A percentile compares a stretch with the other conserved stretches of the same genome.
phyloP scores from a whole-genome alignment of 1,140 invertebrate genomes.

The Drosophila elegans region DNA sequence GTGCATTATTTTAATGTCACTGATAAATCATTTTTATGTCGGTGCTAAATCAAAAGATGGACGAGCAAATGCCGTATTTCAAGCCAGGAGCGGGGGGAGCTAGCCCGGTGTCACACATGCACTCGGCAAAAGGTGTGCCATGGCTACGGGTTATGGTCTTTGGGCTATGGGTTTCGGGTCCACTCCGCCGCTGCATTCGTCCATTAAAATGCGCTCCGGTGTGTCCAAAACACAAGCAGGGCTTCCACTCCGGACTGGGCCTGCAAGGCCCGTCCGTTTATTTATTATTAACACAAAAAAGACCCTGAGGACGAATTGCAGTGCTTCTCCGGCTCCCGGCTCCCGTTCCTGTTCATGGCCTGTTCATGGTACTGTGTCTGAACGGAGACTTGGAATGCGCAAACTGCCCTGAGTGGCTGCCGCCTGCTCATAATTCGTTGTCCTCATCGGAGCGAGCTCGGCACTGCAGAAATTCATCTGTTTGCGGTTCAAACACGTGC shows the following conservation, averaged over 20 bases:
- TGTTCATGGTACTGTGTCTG: neutral
- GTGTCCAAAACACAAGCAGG: conserved; percentile 76
- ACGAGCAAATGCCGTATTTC: conserved; percentile 83
- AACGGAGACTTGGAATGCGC: conserved; percentile 37
- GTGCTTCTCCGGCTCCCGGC: conserved; percentile 10
- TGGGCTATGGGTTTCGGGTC: conserved; percentile 26
- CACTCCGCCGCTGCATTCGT: conserved; percentile 64
- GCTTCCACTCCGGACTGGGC: conserved; percentile 7
- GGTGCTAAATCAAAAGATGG: conserved; percentile 85
- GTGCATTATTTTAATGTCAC: conserved; percentile 85
- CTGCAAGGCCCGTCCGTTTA: conserved; percentile 70
- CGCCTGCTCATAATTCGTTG: conserved; percentile 72
- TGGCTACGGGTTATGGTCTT: conserved; percentile 10
- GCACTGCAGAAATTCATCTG: conserved; percentile 78
- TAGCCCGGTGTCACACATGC: conserved; percentile 60
- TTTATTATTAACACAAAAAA: conserved; percentile 83
- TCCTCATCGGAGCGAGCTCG: conserved; percentile 38
- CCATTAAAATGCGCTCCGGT: conserved; percentile 81
- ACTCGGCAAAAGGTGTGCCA: conserved; percentile 46
- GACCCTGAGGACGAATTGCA: conserved; percentile 80
- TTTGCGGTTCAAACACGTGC: conserved; percentile 77
- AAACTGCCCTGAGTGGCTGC: conserved; percentile 67
- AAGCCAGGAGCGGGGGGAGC: conserved; percentile 33
- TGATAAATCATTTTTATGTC: conserved; percentile 85
- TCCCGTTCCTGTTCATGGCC: neutral